Evolutionary conservation across 2,113 vertebrate species (phyloP).

Genomic region (Todiramphus chloris): DNA sequence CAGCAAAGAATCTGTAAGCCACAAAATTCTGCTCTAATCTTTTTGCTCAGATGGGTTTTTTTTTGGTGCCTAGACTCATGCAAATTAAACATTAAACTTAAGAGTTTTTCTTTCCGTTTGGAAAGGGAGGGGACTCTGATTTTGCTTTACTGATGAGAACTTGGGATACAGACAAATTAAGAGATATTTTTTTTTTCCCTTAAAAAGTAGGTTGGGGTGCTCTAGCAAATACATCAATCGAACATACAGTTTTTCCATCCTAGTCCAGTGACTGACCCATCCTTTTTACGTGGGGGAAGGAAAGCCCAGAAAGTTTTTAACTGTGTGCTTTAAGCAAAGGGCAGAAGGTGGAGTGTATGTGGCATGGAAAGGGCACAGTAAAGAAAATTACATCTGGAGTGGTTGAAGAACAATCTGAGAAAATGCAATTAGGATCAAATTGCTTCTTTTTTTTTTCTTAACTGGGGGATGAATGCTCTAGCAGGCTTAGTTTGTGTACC

Average conservation of each 20-base stretch:
- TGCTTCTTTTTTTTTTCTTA: background rate
- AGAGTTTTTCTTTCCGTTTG: background rate
- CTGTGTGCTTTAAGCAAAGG: background rate
- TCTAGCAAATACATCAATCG: background rate
- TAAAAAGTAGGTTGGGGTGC: background rate
- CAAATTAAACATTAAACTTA: background rate
- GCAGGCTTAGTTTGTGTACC: background rate
- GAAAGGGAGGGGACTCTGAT: background rate
- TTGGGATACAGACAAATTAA: background rate
- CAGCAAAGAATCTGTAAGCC: conserved; percentile 19
- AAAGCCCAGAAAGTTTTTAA: background rate
- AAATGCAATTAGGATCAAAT: background rate
- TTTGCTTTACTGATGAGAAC: background rate
- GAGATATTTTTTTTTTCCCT: background rate
- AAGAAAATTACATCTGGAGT: background rate
- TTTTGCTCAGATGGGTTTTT: background rate
- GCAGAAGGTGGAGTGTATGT: background rate
- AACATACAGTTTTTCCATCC: background rate
- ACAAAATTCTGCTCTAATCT: background rate
- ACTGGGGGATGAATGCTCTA: background rate
- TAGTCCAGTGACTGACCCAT: background rate
- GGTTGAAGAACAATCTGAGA: background rate
- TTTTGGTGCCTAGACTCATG: background rate
- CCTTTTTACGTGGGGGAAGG: background rate
- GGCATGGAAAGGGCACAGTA: background rate